Evolutionary conservation across 2,888 invertebrate genomes (phyloP).

Genomic region (Bugula neritina): DNA sequence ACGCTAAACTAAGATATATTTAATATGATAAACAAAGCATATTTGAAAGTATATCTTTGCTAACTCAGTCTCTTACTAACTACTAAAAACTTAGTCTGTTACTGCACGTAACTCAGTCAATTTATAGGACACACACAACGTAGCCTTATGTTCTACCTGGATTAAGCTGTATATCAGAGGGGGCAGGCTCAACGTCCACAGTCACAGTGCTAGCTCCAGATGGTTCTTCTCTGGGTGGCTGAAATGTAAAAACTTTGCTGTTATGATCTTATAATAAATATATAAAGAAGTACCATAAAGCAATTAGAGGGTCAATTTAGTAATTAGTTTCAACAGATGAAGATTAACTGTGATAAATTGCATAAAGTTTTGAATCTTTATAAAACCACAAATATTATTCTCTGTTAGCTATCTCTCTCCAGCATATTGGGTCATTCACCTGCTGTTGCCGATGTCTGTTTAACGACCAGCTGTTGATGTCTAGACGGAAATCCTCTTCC

Average conservation of each 20-base stretch:
- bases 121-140: no score
- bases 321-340: neutral
- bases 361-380: neutral
- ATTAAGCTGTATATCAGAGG: conserved; percentile 21
- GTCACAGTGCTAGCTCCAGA: neutral
- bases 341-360: neutral
- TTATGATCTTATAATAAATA: neutral
- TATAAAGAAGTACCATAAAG: neutral
- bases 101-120: no score
- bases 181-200: neutral
- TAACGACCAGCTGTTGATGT: conserved; percentile 20
- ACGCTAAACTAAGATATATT: no score
- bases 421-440: no score
- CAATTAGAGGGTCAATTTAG: no score
- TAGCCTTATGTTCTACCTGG: no score
- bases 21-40: no score
- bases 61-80: no score
- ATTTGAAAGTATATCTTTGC: no score
- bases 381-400: no score
- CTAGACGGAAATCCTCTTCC: conserved; percentile 12
- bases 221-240: neutral
- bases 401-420: no score
- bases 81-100: no score
- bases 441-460: conserved; percentile 18
- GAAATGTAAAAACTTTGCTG: neutral